These are phyloP conservation scores for Schizaphis graminum DNA, from an alignment of 2,888 invertebrate species.

Conservation along the genomic window DNA sequence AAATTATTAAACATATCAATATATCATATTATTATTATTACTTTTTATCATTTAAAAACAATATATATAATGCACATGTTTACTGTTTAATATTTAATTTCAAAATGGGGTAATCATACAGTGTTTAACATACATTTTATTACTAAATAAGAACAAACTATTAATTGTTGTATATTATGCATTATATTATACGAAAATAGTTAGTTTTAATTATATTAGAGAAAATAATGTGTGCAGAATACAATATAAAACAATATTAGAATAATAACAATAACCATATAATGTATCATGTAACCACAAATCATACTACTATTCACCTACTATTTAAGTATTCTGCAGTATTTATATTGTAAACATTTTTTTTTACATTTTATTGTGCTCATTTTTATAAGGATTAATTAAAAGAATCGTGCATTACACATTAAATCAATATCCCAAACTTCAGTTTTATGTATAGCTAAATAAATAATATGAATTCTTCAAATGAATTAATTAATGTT, in stretches of 20 bases:
- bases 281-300: not conserved
- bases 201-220: not conserved
- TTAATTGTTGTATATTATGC: not conserved
- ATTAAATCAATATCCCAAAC: not conserved
- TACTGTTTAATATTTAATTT: not conserved
- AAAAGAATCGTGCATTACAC: not conserved
- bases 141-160: not conserved
- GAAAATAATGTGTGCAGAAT: not conserved
- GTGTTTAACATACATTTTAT: constrained; percentile 11
- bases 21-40: constrained; percentile 29
- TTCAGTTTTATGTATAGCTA: not conserved
- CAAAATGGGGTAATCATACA: not conserved
- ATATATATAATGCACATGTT: not conserved
- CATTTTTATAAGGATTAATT: constrained; percentile 20
- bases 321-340: not conserved
- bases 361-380: constrained; percentile 38
- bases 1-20: constrained; percentile 56
- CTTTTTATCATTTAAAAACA: not conserved
- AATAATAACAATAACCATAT: not conserved
- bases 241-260: not conserved
- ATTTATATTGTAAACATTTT: constrained; percentile 4
- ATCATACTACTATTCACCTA: not conserved
- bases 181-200: constrained; percentile 17
- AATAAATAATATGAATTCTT: not conserved
- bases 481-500: not conserved